A percentile compares a stretch with the other conserved stretches of the same genome.
Evolutionary conservation across 1,140 invertebrate genomes (phyloP).

Genomic region (Oreohelix idahoensis): DNA sequence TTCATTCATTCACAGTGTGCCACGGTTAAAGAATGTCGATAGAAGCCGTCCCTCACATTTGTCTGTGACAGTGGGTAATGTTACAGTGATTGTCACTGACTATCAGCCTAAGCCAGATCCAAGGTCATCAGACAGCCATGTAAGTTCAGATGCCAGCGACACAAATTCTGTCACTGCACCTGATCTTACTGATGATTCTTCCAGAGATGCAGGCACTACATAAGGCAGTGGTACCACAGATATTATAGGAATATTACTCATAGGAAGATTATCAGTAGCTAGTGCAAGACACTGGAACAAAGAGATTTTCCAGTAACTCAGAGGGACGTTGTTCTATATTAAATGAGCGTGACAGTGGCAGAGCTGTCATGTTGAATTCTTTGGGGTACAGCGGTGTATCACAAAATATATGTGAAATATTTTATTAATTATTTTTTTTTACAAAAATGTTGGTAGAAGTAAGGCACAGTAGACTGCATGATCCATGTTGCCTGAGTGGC

Average conservation of each 20-base stretch:
- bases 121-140: constrained; percentile 55
- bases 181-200: constrained; percentile 41
- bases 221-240: not conserved
- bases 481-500: no score
- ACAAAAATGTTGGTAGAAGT: no score
- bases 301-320: not conserved
- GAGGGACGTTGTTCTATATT: not conserved
- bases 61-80: constrained; percentile 95
- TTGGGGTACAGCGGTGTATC: no score
- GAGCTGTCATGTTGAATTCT: no score
- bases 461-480: no score
- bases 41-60: constrained; percentile 89
- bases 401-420: no score
- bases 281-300: not conserved
- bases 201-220: constrained; percentile 30
- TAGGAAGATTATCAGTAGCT: not conserved
- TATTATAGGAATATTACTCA: not conserved
- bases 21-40: constrained; percentile 90
- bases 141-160: constrained; percentile 59
- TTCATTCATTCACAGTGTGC: constrained; percentile 73
- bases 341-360: not conserved
- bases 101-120: constrained; percentile 85
- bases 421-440: no score
- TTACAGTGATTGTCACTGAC: constrained; percentile 96
- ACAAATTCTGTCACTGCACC: constrained; percentile 48